phyloP scores from a whole-genome alignment of 2,888 invertebrate species.

The Agrotis clavis region DNA sequence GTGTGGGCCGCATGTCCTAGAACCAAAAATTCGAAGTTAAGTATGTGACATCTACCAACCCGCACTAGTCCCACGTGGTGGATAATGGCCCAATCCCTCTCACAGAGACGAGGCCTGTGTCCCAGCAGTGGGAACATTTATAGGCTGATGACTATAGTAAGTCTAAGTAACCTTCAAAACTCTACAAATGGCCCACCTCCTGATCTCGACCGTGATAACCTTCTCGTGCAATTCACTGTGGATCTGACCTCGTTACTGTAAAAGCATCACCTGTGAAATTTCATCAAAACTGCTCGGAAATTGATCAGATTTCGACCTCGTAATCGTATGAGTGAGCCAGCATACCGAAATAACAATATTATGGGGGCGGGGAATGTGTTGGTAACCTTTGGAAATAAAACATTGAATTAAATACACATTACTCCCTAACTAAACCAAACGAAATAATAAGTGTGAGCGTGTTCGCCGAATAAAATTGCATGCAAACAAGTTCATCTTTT shows the following conservation, averaged over 20 bases:
- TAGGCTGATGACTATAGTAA: neutral
- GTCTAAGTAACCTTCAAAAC: neutral
- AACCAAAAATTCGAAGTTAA: too few relatives aligned
- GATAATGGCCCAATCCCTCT: too few relatives aligned
- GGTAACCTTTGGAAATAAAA: neutral
- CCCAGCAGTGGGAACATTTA: too few relatives aligned
- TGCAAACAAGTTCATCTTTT: too few relatives aligned
- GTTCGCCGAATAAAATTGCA: too few relatives aligned
- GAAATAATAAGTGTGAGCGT: too few relatives aligned
- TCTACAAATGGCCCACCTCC: neutral
- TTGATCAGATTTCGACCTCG: conserved; percentile 40
- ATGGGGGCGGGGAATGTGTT: conserved; percentile 13
- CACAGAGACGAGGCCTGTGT: too few relatives aligned
- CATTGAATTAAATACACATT: neutral
- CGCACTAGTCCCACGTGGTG: too few relatives aligned
- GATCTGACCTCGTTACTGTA: conserved; percentile 23
- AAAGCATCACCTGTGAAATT: conserved; percentile 37
- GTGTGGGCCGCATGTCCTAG: too few relatives aligned
- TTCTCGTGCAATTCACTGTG: conserved; percentile 20
- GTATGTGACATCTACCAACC: too few relatives aligned
- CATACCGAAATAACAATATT: conserved; percentile 30
- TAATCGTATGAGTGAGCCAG: conserved; percentile 26
- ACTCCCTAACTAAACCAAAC: neutral
- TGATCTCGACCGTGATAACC: conserved; percentile 15
- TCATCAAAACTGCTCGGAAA: conserved; percentile 46